Evolutionary conservation across 2,888 invertebrate species (phyloP), one percentile per base, ranked within the genome.

Genomic region (Metalampra italica): DNA sequence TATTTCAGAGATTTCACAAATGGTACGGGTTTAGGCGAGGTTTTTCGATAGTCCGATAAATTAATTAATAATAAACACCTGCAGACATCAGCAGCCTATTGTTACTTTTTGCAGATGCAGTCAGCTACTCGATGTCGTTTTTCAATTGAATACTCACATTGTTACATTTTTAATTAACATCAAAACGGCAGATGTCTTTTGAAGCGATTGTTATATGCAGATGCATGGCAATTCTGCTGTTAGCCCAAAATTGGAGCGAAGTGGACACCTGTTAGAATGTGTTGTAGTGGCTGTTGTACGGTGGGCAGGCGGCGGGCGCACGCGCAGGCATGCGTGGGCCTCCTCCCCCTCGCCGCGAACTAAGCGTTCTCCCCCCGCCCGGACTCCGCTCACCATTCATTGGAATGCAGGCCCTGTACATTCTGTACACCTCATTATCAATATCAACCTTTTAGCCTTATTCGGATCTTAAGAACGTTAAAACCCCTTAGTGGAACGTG

Each of bases 381-480:
- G 47, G 47, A 5, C 46, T 39, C 67, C 70, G 65, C 64, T 63
- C 72, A 75, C 77, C 78, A 81, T 82, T 82, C 79, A 82, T 81
- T 64, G 82, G 82, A 84, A 85, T 85, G 84, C 78, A 77, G 75
- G 71, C 71, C 68, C 66, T 75, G 75, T 78, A 78, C 78, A n/a
- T 78, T 71, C 59, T 59, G 70, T 75, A 76, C 77, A 75, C 72
- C 75, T 78, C 75, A 78, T 81, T 81, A 78, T 72, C 72, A 75
- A 75, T 73, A 71, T 61, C 67, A 62, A 67, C 69, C 68, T 69
- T 75, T 74, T 72, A 73, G 59, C 68, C 64, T 72, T 73, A 71
- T 75, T 74, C 71, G 66, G 64, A 60, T 45, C 50, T 56, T 55
- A 55, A 43, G 43, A 12, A 39, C 45, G 32, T 45, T 38, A 36